These are phyloP conservation scores for Melanotaenia boesemani DNA, from an alignment of 2,797 vertebrate species.

Conservation along the genomic window DNA sequence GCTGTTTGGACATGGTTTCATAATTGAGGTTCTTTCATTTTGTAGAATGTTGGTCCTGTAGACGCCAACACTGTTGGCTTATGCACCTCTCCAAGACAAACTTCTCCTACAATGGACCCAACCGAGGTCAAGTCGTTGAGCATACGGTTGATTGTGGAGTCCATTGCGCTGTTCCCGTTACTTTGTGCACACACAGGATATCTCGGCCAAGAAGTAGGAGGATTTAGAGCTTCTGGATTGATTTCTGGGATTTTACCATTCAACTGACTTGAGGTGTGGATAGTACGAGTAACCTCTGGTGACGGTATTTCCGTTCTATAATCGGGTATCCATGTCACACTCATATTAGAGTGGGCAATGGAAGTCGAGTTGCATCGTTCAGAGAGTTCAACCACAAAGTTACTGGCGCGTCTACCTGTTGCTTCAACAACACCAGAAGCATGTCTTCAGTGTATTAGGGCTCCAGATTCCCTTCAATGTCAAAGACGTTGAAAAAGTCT, in stretches of 20 bases:
- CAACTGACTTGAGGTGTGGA: neutral
- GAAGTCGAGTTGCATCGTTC: neutral
- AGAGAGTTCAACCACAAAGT: constrained; percentile 1
- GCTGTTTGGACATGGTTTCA: neutral
- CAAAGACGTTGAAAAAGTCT: neutral
- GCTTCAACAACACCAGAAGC: neutral
- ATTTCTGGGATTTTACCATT: constrained; percentile 3
- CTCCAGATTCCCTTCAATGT: neutral
- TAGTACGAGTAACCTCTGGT: neutral
- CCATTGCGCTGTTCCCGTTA: neutral
- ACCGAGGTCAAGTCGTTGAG: no score
- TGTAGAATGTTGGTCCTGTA: neutral
- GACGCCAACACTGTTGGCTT: neutral
- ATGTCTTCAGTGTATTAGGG: constrained; percentile 24
- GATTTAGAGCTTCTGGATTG: neutral
- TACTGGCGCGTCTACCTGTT: neutral
- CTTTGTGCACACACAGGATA: neutral
- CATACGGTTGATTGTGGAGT: neutral
- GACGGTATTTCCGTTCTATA: constrained; percentile 1
- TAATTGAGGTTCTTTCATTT: neutral
- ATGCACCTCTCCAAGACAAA: neutral
- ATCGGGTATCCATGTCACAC: constrained; percentile 13
- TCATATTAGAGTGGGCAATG: constrained; percentile 1
- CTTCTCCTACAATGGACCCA: no score
- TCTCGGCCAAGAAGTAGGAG: constrained; percentile 5